Evolutionary conservation across 1,140 invertebrate species (phyloP).

Genomic region (Bombus picipes): DNA sequence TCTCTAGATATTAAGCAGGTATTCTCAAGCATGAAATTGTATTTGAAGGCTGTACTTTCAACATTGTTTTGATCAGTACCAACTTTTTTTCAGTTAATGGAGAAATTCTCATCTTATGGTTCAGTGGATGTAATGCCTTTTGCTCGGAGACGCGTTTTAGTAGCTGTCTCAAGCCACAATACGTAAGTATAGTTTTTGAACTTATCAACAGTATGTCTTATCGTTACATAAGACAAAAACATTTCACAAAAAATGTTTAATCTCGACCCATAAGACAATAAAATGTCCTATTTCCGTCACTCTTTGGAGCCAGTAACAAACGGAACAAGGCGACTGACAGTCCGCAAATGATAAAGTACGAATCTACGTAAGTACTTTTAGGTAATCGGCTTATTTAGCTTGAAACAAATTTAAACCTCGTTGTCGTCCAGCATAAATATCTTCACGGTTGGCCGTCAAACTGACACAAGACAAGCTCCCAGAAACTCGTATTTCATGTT

Average conservation of each 20-base stretch:
- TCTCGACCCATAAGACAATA: neutral
- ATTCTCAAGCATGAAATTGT: neutral
- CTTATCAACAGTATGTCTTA: neutral
- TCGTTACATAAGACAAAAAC: no score
- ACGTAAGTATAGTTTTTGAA: constrained; percentile 72
- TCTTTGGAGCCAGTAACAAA: neutral
- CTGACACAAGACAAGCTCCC: constrained; percentile 39
- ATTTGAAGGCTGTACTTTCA: neutral
- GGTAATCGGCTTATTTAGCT: constrained; percentile 7
- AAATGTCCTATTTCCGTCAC: no score
- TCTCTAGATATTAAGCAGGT: constrained; percentile 64
- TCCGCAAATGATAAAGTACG: neutral
- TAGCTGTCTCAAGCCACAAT: constrained; percentile 79
- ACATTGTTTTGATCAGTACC: neutral
- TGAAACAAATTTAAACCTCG: constrained; percentile 48
- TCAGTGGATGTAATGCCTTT: constrained; percentile 78
- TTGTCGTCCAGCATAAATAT: constrained; percentile 54
- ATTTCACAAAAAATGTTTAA: neutral
- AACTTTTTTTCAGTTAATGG: constrained; percentile 73
- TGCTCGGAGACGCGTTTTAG: constrained; percentile 67
- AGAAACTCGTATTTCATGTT: constrained; percentile 43
- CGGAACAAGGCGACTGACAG: no score
- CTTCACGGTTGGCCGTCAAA: constrained; percentile 35
- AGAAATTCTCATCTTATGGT: constrained; percentile 77
- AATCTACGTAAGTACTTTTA: neutral